phyloP scores from a whole-genome alignment of 1,140 invertebrate species.

The Euschistus heros region DNA sequence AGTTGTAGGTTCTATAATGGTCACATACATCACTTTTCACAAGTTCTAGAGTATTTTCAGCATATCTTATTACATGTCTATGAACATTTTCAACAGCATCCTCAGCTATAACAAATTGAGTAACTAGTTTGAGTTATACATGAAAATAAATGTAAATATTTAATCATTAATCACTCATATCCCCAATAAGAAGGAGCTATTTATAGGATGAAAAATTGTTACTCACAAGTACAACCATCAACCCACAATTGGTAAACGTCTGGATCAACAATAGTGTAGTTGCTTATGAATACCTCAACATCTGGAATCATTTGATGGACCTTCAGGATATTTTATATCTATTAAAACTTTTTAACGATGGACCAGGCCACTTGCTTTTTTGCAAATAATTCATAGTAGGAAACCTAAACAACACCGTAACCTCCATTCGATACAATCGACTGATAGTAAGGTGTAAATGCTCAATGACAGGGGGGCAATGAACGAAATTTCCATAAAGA shows the following conservation, averaged over 20 bases:
- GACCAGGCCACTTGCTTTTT: no score
- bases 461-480: no score
- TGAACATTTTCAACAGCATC: constrained; percentile 73
- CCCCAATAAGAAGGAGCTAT: background rate
- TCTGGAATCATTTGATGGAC: constrained; percentile 37
- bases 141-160: no score
- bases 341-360: no score
- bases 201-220: background rate
- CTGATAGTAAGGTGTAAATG: no score
- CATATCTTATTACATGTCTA: constrained; percentile 50
- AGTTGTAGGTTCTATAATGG: constrained; percentile 72
- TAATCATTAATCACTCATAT: no score
- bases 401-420: no score
- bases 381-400: no score
- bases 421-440: no score
- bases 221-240: constrained; percentile 77
- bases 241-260: constrained; percentile 91
- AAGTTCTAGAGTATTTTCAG: constrained; percentile 67
- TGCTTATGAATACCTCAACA: constrained; percentile 89
- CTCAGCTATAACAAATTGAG: constrained; percentile 46
- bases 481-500: no score
- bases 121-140: background rate
- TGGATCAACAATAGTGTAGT: constrained; percentile 84
- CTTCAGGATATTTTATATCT: no score
- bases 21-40: constrained; percentile 81